phyloP scores from a whole-genome alignment of 2,888 invertebrate species.

The Bombyx huttoni region DNA sequence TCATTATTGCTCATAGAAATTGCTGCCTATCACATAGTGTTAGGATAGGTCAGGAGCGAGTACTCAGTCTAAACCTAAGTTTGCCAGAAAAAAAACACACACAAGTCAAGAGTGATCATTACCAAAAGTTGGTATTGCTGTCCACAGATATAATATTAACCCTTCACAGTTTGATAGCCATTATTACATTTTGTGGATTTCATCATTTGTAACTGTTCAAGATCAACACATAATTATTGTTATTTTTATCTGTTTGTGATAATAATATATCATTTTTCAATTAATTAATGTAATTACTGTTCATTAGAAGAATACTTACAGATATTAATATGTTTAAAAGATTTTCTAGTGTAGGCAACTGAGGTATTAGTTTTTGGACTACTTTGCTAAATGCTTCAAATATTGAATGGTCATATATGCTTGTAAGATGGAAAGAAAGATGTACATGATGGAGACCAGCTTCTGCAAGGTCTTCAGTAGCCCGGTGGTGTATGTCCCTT shows the following conservation, averaged over 20 bases:
- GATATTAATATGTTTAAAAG: slow-evolving; percentile 97
- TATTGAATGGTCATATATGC: slow-evolving; percentile 99
- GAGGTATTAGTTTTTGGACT: slow-evolving; percentile 98
- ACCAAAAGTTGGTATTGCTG: no score
- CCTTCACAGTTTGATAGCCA: no score
- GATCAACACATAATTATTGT: background rate
- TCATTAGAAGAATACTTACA: slow-evolving; percentile 69
- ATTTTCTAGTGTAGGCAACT: slow-evolving; percentile 96
- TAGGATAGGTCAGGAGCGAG: no score
- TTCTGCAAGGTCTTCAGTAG: slow-evolving; percentile 94
- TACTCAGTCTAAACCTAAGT: no score
- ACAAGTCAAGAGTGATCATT: no score
- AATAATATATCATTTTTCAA: background rate
- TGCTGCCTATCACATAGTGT: no score
- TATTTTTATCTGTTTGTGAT: background rate
- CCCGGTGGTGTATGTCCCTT: slow-evolving; percentile 96
- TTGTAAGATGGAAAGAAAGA: slow-evolving; percentile 95
- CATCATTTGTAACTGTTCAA: no score
- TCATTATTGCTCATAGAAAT: no score
- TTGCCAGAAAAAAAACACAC: no score
- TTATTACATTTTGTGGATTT: no score
- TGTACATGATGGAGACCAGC: slow-evolving; percentile 90
- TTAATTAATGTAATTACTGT: no score
- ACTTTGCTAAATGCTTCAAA: slow-evolving; percentile 99
- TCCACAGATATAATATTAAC: no score